phyloP scores from a whole-genome alignment of 2,113 vertebrate genomes.

The Mobula hypostoma region DNA sequence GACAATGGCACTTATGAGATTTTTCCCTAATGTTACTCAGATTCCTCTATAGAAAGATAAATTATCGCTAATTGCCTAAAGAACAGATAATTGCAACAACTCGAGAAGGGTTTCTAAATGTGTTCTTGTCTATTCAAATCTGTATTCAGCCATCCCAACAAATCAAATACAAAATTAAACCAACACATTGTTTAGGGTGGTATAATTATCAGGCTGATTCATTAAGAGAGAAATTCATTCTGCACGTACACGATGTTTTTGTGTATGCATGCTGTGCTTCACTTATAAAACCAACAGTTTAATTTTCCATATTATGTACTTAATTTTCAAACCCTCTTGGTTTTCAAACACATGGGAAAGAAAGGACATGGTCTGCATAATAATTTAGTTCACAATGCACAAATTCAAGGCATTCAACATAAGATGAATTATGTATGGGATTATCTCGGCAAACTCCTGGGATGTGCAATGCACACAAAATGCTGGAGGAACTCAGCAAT shows the following conservation, averaged over 20 bases:
- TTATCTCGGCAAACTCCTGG: no score
- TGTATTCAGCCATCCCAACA: background rate
- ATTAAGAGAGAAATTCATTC: constrained; percentile 22
- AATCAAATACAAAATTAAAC: background rate
- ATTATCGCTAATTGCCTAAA: background rate
- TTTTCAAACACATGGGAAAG: background rate
- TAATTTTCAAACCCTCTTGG: background rate
- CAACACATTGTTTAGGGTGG: background rate
- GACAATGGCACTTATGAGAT: background rate
- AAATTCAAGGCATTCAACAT: background rate
- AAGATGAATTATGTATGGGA: no score
- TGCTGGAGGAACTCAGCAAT: no score
- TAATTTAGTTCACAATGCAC: background rate
- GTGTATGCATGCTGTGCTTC: background rate
- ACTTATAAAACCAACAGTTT: background rate
- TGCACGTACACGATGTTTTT: background rate
- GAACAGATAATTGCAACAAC: constrained; percentile 27
- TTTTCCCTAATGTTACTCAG: background rate
- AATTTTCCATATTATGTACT: constrained; percentile 9
- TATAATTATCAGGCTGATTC: constrained; percentile 28
- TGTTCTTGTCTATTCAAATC: background rate
- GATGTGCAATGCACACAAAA: no score
- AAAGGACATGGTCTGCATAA: background rate
- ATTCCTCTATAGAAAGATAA: background rate
- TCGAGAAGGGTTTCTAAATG: background rate